phyloP scores from a whole-genome alignment of 2,888 invertebrate genomes.

The Clusia tigrina region DNA sequence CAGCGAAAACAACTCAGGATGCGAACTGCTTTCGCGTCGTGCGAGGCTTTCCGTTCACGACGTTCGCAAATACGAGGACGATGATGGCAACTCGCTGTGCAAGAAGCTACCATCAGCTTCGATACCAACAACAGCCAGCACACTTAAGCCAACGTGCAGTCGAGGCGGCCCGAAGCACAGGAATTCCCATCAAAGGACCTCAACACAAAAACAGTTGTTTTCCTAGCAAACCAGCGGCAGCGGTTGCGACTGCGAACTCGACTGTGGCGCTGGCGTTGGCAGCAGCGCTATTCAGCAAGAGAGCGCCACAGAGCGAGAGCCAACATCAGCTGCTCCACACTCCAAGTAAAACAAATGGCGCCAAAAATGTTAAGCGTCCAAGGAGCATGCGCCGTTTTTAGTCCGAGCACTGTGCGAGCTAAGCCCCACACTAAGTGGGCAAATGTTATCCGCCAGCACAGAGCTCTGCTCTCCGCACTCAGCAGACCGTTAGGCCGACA shows the following conservation, averaged over 20 bases:
- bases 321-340: constrained; percentile 46
- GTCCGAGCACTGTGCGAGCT: too few species aligned
- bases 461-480: too few species aligned
- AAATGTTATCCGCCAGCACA: too few species aligned
- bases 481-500: too few species aligned
- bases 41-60: neutral
- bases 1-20: constrained; percentile 26
- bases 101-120: constrained; percentile 44
- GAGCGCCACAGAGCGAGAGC: constrained; percentile 12
- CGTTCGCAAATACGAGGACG: constrained; percentile 43
- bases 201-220: neutral
- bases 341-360: constrained; percentile 45
- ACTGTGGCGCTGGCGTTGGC: neutral
- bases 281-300: neutral
- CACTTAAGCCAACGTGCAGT: neutral
- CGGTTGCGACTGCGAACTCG: neutral
- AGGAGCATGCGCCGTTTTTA: neutral
- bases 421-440: too few species aligned
- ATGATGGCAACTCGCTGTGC: constrained; percentile 47
- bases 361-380: constrained; percentile 38
- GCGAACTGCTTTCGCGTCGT: constrained; percentile 28
- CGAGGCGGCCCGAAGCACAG: neutral
- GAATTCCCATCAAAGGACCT: neutral
- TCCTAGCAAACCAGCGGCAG: neutral
- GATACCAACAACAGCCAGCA: constrained; percentile 19